Base-by-base conservation (phyloP, 2,113 vertebrate species). In the Ictidomys tridecemlineatus region DNA sequence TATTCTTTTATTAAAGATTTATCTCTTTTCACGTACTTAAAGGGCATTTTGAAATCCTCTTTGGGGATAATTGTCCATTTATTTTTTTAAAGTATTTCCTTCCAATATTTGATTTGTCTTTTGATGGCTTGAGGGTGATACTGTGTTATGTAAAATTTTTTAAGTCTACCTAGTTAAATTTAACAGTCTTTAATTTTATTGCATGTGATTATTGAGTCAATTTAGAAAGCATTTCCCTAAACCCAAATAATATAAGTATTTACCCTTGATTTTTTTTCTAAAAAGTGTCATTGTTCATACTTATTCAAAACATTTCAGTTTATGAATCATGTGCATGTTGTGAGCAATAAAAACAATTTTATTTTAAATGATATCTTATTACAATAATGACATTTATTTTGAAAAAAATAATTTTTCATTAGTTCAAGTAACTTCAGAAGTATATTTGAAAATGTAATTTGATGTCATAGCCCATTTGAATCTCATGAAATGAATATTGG, bases 291-390 rank as follows among this genome's bases (percentile, higher is more conserved):
- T 48, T 91, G n/a, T 74, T 74, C 69, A 70, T 8, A 28, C 77
- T 93, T 87, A 26, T 92, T 53, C 48, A n/a, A 82, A 45, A 0
- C 11, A 96, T 16, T 92, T 95, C 92, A 73, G 26, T 92, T 48
- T 95, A 72, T 39, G 39, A 39, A 45, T 77, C 18, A 20, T 74
- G n/a, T 69, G 6, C 1, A n/a, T 48, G 2, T 3, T 80, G 6
- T 96, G 32, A 94, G 34, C 51, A 56, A 56, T 56, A 56, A 56
- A 56, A 56, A 56, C 6, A 58, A 61, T 48, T 89, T 69, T 88
- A 79, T 13, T 84, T 2, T 53, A 96, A 85, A 28, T 82, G 26
- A 74, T 34, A 84, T 37, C 17, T 3, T 73, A 30, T 42, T 63
- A 79, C 34, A 8, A 5, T 56, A 53, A 56, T 4, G 63, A 12